Evolutionary conservation across 2,797 vertebrate species (phyloP).

Genomic region (Myotis planiceps): DNA sequence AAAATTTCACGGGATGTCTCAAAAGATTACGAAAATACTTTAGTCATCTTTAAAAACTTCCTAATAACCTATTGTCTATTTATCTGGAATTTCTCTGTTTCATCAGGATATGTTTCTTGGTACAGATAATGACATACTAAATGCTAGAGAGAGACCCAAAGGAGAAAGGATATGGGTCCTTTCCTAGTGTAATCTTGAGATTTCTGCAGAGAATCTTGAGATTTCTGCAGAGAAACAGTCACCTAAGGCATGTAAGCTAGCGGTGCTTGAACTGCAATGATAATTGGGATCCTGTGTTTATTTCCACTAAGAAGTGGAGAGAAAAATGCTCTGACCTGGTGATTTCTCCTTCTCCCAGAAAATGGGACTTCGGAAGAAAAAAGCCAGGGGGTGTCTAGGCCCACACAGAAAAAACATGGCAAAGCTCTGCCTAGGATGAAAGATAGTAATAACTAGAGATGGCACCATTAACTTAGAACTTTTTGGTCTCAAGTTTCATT

Average conservation of each 20-base stretch:
- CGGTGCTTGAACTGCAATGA: background rate
- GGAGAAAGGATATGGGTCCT: background rate
- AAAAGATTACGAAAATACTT: background rate
- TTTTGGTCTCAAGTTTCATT: background rate
- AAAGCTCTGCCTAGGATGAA: background rate
- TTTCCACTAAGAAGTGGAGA: background rate
- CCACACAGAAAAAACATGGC: background rate
- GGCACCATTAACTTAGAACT: background rate
- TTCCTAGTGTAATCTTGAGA: background rate
- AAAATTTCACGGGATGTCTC: background rate
- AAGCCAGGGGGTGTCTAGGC: background rate
- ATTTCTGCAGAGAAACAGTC: background rate
- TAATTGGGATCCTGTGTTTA: background rate
- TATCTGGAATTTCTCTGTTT: constrained; percentile 10
- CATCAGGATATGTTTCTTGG: constrained; percentile 14
- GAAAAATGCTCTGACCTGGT: background rate
- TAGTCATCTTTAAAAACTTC: background rate
- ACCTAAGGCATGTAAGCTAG: background rate
- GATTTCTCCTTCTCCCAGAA: background rate
- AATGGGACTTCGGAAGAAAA: background rate
- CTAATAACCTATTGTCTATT: background rate
- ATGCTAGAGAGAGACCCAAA: background rate
- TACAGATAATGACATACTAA: background rate
- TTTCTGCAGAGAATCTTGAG: background rate
- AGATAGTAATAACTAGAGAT: background rate